Evolutionary conservation across 2,797 vertebrate species (phyloP).

Genomic region (Hafferia zeledoni): DNA sequence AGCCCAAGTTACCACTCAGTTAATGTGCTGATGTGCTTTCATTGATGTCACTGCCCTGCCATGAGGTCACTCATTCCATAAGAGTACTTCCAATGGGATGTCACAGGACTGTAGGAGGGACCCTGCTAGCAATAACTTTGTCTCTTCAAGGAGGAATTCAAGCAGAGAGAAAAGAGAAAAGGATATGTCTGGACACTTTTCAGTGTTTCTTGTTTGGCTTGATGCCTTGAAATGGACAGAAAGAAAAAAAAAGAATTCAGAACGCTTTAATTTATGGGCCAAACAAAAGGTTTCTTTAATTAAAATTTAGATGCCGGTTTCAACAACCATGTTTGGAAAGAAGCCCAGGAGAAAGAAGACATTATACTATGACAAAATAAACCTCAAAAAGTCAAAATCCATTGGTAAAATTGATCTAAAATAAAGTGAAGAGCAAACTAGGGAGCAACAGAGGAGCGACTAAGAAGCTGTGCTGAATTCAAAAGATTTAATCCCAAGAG

Average conservation of each 20-base stretch:
- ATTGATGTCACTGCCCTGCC: not conserved
- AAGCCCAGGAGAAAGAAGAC: constrained; percentile 54
- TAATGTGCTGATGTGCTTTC: not conserved
- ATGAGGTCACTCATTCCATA: not conserved
- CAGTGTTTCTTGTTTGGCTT: constrained; percentile 35
- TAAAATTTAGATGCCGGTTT: constrained; percentile 73
- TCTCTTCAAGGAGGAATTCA: not conserved
- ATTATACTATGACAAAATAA: constrained; percentile 58
- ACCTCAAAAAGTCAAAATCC: constrained; percentile 38
- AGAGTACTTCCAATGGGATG: not conserved
- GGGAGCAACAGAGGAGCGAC: not conserved
- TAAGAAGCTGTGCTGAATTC: not conserved
- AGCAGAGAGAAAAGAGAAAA: not conserved
- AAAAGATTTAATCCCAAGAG: not conserved
- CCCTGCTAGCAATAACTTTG: not conserved
- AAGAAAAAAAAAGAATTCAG: not conserved
- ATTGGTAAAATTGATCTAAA: constrained; percentile 8
- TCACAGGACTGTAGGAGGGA: not conserved
- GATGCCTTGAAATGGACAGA: constrained; percentile 34
- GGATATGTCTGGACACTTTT: not conserved
- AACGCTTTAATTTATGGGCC: constrained; percentile 67
- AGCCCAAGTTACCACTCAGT: not conserved
- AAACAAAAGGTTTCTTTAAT: constrained; percentile 68
- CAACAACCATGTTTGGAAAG: constrained; percentile 41
- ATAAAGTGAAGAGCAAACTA: not conserved